Evolutionary conservation across 2,888 invertebrate species (phyloP), one percentile per base, ranked within the genome.

Genomic region (Napeogenes sylphis): DNA sequence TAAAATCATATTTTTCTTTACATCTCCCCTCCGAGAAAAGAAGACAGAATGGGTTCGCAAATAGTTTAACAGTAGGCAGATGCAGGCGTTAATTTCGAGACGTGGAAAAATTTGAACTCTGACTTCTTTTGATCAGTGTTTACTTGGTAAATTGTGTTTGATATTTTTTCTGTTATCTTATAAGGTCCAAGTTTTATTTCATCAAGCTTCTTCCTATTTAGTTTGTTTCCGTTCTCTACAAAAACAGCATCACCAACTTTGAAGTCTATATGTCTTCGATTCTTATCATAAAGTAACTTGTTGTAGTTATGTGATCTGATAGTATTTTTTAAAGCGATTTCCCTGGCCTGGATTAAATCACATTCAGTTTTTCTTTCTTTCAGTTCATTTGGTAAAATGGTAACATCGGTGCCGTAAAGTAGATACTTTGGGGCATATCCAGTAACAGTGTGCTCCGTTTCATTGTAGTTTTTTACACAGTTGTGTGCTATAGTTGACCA

Each of bases 161-260:
- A 75, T 32, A 75, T 62, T 66, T 73, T 73, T 58, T 73, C 68
- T 51, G 62, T 4, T 4, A 73, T 71, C 58, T 67, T 63, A 32
- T 58, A 75, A 2, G 74, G 74, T 12, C 75, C 73, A 8, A 74
- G 65, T 57, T 33, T 75, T 35, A 76, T 42, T 66, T 75, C 73
- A 56, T 76, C 74, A 2, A 75, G 32, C 65, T 75, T 73, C 54
- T 62, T 73, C 58, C 73, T 71, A 33, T 75, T 77, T 53, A 76
- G 54, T 61, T 63, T 67, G 51, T 77, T 70, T 45, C 75, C 75
- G 64, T 78, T 75, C 57, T 76, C 76, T 0, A 76, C 71, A 68
- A 54, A 72, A 35, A 75, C 69, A 0, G 4, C 59, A 45, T 75
- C 74, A 53, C 73, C 72, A 6, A 65, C 65, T 13, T 72, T 68